A percentile compares a stretch with the other conserved stretches of the same genome.
phyloP scores from a whole-genome alignment of 2,797 vertebrate genomes.

The Poecilia picta region DNA sequence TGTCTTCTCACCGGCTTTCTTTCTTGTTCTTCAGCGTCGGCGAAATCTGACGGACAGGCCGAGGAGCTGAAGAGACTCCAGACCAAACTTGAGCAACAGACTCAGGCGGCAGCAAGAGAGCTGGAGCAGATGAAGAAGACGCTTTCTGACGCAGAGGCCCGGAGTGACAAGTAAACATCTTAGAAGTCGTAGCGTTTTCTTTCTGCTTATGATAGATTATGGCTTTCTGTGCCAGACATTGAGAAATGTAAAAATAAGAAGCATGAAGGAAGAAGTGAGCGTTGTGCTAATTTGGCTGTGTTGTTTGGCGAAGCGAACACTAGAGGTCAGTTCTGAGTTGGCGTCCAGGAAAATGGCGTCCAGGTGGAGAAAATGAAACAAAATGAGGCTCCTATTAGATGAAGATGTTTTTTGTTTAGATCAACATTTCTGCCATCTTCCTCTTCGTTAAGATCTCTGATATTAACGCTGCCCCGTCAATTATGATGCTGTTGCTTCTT shows the following conservation, averaged over 20 bases:
- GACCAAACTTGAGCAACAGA: conserved; percentile 84
- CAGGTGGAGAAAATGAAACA: no score
- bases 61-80: conserved; percentile 82
- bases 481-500: neutral
- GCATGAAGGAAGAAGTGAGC: no score
- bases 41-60: conserved; percentile 80
- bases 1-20: neutral
- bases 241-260: neutral
- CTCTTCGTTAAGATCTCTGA: neutral
- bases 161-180: conserved; percentile 70
- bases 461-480: no score
- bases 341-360: no score
- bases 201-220: neutral
- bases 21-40: conserved; percentile 78
- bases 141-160: conserved; percentile 83
- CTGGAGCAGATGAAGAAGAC: conserved; percentile 82
- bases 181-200: neutral
- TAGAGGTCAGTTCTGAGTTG: no score
- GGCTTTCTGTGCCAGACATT: neutral
- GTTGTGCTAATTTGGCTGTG: no score
- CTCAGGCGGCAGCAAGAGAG: conserved; percentile 63
- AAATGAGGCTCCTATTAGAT: no score
- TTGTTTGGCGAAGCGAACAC: no score
- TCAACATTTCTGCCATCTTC: neutral
- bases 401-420: no score